Percentiles rank a stretch among this genome's conserved stretches.
Evolutionary conservation across 2,797 vertebrate genomes (phyloP).

Genomic region (Lagorchestes hirsutus): DNA sequence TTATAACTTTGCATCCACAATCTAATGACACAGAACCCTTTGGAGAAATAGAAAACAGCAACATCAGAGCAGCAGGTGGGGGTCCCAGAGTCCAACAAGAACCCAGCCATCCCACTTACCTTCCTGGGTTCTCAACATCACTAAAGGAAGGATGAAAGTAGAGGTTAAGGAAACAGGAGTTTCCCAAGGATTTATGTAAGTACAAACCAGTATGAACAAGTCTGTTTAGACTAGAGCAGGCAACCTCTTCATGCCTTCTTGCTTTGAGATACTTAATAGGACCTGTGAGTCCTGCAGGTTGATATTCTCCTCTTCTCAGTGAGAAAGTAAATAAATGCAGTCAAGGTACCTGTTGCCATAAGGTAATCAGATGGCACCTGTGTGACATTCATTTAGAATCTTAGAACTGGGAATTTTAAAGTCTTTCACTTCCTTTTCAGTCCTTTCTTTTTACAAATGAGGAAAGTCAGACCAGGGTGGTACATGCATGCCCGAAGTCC

Average conservation of each 20-base stretch:
- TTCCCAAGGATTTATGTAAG: not conserved
- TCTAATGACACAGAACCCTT: not conserved
- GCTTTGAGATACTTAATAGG: rapidly evolving
- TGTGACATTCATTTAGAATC: not conserved
- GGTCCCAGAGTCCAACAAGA: not conserved
- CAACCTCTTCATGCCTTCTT: not conserved
- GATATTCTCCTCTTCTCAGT: not conserved
- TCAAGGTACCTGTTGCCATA: not conserved
- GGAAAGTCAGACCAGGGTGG: not conserved
- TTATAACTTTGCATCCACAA: rapidly evolving
- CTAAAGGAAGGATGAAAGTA: not conserved
- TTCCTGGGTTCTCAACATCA: not conserved
- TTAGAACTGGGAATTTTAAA: not conserved
- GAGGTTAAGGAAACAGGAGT: not conserved
- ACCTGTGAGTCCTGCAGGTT: not conserved
- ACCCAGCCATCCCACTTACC: rapidly evolving
- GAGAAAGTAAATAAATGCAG: not conserved
- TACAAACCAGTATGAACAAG: not conserved
- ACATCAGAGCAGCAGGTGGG: not conserved
- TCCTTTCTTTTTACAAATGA: not conserved
- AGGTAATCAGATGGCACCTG: not conserved
- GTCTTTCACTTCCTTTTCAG: not conserved
- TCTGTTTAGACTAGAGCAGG: not conserved
- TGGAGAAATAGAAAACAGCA: rapidly evolving
- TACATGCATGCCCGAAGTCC: not conserved